Evolutionary conservation across 2,113 vertebrate species (phyloP).

Genomic region (Pedionomus torquatus): DNA sequence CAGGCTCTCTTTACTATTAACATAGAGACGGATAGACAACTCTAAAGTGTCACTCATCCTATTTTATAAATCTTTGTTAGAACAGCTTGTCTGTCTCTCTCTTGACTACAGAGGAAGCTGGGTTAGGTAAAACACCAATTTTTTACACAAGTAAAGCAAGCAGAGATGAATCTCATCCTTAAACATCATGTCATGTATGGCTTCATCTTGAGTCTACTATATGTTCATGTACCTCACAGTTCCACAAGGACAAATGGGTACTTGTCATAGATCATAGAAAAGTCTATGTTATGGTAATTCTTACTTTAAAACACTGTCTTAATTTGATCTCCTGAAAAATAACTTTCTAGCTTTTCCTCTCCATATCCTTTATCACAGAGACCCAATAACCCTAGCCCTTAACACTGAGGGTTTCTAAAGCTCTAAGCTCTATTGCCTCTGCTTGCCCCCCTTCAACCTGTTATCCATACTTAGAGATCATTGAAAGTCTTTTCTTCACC

Average conservation of each 20-base stretch:
- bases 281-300: background rate
- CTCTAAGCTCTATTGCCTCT: background rate
- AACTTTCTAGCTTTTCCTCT: background rate
- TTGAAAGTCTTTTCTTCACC: background rate
- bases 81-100: background rate
- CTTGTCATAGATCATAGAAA: background rate
- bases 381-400: background rate
- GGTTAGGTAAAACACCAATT: background rate
- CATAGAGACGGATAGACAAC: background rate
- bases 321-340: background rate
- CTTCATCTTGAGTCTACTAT: background rate
- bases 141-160: background rate
- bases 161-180: background rate
- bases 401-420: background rate
- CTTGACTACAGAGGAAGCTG: background rate
- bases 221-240: background rate
- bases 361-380: background rate
- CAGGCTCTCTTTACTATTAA: conserved; percentile 12
- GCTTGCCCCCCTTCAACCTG: background rate
- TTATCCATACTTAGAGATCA: background rate
- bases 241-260: background rate
- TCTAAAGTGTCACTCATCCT: background rate
- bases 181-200: background rate
- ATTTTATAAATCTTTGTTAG: background rate
- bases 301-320: background rate